Evolutionary conservation across 1,140 invertebrate species (phyloP).

Genomic region (Tetragonula clypearis): DNA sequence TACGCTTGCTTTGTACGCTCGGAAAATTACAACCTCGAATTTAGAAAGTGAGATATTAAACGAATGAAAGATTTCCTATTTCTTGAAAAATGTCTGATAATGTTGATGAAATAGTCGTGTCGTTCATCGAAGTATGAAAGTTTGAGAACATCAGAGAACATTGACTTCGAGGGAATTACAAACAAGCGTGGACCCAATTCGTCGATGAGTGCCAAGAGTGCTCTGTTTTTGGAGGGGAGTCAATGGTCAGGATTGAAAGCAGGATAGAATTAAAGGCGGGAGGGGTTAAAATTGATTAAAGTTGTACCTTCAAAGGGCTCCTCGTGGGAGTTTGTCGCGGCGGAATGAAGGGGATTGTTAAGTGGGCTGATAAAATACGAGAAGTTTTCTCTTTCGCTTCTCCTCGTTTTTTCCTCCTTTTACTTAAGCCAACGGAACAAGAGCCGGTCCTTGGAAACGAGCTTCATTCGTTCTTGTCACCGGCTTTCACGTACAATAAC

Average conservation of each 20-base stretch:
- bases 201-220: too few species aligned
- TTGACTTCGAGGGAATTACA: too few species aligned
- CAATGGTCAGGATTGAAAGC: constrained; percentile 32
- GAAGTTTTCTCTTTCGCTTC: constrained; percentile 44
- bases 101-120: neutral
- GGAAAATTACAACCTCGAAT: neutral
- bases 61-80: neutral
- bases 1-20: neutral
- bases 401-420: constrained; percentile 5
- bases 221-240: neutral
- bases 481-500: constrained; percentile 54
- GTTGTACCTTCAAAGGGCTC: constrained; percentile 43
- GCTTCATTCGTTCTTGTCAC: constrained; percentile 67
- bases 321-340: constrained; percentile 39
- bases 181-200: neutral
- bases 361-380: constrained; percentile 56
- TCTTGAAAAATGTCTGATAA: neutral
- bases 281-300: constrained; percentile 43
- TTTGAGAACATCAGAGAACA: neutral
- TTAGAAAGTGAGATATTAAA: neutral
- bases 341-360: constrained; percentile 51
- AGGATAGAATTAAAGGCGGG: too few species aligned
- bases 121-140: neutral
- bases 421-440: constrained; percentile 50
- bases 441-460: constrained; percentile 54